These are phyloP conservation scores for Lepidurus apus DNA, from an alignment of 1,140 invertebrate genomes.

Conservation along the genomic window DNA sequence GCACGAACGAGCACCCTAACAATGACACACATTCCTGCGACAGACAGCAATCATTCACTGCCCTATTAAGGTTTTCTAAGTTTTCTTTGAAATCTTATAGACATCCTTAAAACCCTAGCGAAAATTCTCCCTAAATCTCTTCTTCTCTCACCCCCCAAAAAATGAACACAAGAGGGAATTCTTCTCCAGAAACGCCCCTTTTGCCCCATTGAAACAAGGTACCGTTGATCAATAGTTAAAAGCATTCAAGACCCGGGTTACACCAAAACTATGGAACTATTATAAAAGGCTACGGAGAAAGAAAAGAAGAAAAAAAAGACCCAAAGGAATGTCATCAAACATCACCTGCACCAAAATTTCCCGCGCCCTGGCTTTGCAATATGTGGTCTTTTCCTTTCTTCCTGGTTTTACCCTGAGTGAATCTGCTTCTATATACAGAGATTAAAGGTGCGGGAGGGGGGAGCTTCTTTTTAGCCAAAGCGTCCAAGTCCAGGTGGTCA, in stretches of 20 bases:
- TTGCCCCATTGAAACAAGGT: too few relatives aligned
- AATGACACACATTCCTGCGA: constrained; percentile 7
- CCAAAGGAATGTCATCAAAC: background rate
- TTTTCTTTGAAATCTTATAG: too few relatives aligned
- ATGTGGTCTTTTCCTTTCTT: background rate
- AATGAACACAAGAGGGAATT: too few relatives aligned
- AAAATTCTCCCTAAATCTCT: too few relatives aligned
- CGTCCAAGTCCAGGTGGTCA: background rate
- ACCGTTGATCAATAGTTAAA: background rate
- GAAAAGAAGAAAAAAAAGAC: background rate
- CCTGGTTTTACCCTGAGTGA: background rate
- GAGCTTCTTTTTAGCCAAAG: too few relatives aligned
- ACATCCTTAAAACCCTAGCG: too few relatives aligned
- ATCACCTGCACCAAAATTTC: background rate
- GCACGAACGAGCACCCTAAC: background rate
- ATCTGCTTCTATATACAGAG: background rate
- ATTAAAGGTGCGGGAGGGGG: background rate
- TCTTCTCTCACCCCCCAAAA: too few relatives aligned
- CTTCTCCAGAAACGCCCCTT: too few relatives aligned
- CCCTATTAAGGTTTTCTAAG: background rate
- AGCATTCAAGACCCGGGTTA: background rate
- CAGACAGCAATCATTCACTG: constrained; percentile 18
- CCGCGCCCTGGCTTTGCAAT: background rate
- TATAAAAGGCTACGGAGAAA: background rate
- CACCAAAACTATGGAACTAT: background rate